A percentile compares a stretch with the other conserved stretches of the same genome.
phyloP scores from a whole-genome alignment of 64 coral and sea anemone species.

The Montipora efflorescens region DNA sequence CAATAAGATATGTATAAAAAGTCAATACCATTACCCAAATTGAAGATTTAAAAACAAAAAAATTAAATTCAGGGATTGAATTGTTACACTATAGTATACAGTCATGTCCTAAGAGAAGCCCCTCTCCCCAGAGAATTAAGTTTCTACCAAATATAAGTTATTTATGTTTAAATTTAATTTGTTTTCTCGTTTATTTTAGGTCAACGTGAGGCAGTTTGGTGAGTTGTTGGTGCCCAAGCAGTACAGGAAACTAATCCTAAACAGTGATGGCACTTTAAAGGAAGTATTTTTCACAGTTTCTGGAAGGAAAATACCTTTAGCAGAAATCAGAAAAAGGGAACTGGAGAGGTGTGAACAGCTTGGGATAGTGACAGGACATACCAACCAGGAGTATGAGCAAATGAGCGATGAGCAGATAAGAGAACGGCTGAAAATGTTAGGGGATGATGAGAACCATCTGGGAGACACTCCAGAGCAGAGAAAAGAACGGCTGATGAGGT shows the following conservation, averaged over 20 bases:
- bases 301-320: slow-evolving; percentile 47
- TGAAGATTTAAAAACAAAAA: not conserved
- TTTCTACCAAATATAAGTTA: no score
- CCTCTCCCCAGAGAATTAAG: no score
- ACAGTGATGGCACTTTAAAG: slow-evolving; percentile 42
- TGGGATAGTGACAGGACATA: slow-evolving; percentile 67
- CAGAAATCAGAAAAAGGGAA: slow-evolving; percentile 33
- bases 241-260: slow-evolving; percentile 41
- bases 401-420: slow-evolving; percentile 26
- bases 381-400: slow-evolving; percentile 33
- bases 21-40: no score
- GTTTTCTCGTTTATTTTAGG: slow-evolving; percentile 1
- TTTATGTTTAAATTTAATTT: no score
- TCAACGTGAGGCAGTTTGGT: slow-evolving; percentile 13
- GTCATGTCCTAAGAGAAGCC: no score
- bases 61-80: no score
- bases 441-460: not conserved
- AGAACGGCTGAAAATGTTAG: slow-evolving; percentile 18
- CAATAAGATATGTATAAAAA: no score
- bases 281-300: slow-evolving; percentile 61
- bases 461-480: not conserved
- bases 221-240: slow-evolving; percentile 46
- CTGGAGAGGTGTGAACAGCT: slow-evolving; percentile 30
- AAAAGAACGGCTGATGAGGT: not conserved
- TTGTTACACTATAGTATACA: no score